A percentile compares a stretch with the other conserved stretches of the same genome.
Evolutionary conservation across 2,888 invertebrate genomes (phyloP).

Genomic region (Crossocerus cetratus): DNA sequence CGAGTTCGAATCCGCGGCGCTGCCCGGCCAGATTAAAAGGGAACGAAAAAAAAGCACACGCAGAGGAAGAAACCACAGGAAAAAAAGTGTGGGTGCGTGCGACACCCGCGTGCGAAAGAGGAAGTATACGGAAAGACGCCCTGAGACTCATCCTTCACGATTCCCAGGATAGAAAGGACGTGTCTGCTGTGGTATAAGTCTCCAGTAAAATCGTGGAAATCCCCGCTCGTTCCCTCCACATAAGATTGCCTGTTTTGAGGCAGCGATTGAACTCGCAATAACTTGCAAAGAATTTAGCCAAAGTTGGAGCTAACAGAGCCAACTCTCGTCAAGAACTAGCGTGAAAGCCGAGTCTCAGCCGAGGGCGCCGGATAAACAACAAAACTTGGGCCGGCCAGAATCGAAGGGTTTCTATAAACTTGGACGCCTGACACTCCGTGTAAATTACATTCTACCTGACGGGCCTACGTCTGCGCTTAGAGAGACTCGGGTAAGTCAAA

Average conservation of each 20-base stretch:
- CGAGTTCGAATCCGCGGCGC: constrained; percentile 55
- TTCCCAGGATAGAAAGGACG: neutral
- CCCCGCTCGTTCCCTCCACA: too few relatives aligned
- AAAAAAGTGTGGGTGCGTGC: constrained; percentile 12
- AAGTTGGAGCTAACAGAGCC: too few relatives aligned
- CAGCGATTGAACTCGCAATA: constrained; percentile 2
- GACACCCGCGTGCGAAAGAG: constrained; percentile 8
- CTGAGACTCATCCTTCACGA: constrained; percentile 30
- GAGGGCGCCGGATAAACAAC: too few relatives aligned
- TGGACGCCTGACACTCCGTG: too few relatives aligned
- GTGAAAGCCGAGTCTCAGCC: too few relatives aligned
- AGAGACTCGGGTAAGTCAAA: neutral
- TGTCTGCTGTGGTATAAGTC: too few relatives aligned
- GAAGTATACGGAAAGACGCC: constrained; percentile 12
- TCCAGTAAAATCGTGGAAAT: too few relatives aligned
- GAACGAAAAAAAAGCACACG: constrained; percentile 14
- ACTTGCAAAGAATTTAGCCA: too few relatives aligned
- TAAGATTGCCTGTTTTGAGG: too few relatives aligned
- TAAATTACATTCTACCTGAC: neutral
- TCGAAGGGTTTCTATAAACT: too few relatives aligned
- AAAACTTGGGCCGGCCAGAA: too few relatives aligned
- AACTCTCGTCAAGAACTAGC: too few relatives aligned
- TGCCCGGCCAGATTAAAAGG: constrained; percentile 27
- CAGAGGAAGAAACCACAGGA: constrained; percentile 4
- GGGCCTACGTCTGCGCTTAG: neutral